A percentile compares a stretch with the other conserved stretches of the same genome.
phyloP scores from a whole-genome alignment of 2,113 vertebrate species.

The Entelurus aequoreus region DNA sequence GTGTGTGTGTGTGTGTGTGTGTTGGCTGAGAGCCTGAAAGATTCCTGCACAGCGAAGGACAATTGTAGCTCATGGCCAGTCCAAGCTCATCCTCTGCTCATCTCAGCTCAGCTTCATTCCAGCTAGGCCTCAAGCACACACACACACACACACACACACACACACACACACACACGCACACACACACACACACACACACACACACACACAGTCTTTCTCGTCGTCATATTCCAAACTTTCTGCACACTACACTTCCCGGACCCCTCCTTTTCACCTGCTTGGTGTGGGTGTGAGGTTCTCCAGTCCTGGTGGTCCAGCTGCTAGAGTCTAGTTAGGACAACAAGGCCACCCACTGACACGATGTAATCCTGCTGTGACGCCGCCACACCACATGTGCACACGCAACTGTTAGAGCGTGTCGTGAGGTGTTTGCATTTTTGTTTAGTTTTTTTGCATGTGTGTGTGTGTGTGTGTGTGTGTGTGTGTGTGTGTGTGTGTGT shows the following conservation, averaged over 20 bases:
- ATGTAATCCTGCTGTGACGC: constrained; percentile 47
- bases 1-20: too few relatives aligned
- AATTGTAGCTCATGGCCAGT: constrained; percentile 62
- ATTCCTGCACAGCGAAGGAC: constrained; percentile 69
- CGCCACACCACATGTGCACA: constrained; percentile 22
- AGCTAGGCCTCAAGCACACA: constrained; percentile 56
- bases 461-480: background rate
- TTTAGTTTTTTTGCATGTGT: constrained; percentile 23
- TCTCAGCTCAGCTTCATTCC: constrained; percentile 56
- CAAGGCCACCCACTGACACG: constrained; percentile 61
- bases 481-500: too few relatives aligned
- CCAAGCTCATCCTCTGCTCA: constrained; percentile 64
- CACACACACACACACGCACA: constrained; percentile 16
- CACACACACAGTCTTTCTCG: too few relatives aligned
- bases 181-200: background rate
- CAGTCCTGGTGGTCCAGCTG: constrained; percentile 62
- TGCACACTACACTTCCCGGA: constrained; percentile 1
- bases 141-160: constrained; percentile 14
- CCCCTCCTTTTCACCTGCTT: background rate
- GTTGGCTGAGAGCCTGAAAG: constrained; percentile 58
- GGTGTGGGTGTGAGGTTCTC: constrained; percentile 47
- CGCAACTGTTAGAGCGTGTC: constrained; percentile 11
- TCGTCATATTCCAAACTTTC: constrained; percentile 33
- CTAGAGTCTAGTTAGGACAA: constrained; percentile 56
- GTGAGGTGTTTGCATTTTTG: constrained; percentile 21